Evolutionary conservation across 2,797 vertebrate genomes (phyloP).

Genomic region (Epinephelus coioides): DNA sequence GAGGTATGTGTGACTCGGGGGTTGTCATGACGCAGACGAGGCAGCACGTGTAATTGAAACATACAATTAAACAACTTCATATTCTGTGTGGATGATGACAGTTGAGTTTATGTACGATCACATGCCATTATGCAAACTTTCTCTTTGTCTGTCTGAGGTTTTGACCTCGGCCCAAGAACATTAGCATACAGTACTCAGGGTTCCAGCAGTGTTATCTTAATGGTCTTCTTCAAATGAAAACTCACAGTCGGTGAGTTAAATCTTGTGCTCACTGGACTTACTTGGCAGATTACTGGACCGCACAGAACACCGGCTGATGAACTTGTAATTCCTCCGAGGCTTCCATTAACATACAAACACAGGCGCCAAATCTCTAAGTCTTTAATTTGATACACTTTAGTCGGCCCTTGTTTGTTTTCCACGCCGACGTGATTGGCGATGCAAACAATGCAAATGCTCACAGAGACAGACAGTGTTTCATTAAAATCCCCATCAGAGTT

Average conservation of each 20-base stretch:
- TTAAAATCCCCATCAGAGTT: constrained; percentile 42
- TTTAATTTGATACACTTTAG: constrained; percentile 33
- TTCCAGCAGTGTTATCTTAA: constrained; percentile 47
- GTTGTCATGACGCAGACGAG: neutral
- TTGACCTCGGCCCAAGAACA: constrained; percentile 34
- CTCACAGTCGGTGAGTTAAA: constrained; percentile 26
- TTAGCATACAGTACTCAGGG: constrained; percentile 32
- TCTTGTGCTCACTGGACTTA: constrained; percentile 28
- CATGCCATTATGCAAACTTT: constrained; percentile 5
- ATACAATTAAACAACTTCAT: constrained; percentile 3
- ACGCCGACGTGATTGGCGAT: constrained; percentile 11
- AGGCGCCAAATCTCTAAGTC: neutral
- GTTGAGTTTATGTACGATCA: neutral
- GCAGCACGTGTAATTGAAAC: neutral
- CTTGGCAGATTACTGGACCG: constrained; percentile 34
- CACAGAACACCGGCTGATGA: constrained; percentile 40
- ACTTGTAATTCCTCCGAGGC: constrained; percentile 38
- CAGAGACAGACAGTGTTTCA: constrained; percentile 41
- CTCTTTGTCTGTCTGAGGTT: constrained; percentile 16
- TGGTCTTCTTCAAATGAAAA: constrained; percentile 30
- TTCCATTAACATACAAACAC: constrained; percentile 25
- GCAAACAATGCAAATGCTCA: constrained; percentile 34
- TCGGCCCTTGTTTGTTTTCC: constrained; percentile 27
- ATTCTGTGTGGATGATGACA: neutral
- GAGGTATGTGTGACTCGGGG: neutral